phyloP scores from a whole-genome alignment of 2,797 vertebrate species.

The Hippoglossus hippoglossus region DNA sequence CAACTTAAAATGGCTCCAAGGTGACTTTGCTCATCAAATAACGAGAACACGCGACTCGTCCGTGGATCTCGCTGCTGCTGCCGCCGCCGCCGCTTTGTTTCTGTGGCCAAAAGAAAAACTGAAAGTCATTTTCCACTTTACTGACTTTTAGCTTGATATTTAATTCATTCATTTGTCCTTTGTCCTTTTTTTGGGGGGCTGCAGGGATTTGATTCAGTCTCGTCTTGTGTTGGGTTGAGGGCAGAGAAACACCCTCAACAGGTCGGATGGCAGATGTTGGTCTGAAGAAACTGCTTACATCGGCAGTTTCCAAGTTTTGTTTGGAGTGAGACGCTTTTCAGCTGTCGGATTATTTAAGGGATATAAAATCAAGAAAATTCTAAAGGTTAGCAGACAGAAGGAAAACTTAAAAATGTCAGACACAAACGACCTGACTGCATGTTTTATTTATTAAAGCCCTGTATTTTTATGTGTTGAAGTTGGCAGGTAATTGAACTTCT shows the following conservation, averaged over 20 bases:
- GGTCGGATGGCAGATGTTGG: neutral
- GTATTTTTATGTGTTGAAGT: neutral
- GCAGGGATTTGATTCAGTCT: conserved; percentile 4
- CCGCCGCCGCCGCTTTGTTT: conserved; percentile 6
- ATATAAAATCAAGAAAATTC: no score
- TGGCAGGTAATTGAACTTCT: neutral
- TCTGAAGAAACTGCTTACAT: no score
- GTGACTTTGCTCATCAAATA: conserved; percentile 46
- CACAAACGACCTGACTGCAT: no score
- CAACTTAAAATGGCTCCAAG: conserved; percentile 34
- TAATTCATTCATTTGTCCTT: neutral
- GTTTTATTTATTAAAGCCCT: neutral
- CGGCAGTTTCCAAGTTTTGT: no score
- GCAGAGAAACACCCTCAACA: neutral
- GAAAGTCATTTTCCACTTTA: conserved; percentile 12
- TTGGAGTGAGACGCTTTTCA: no score
- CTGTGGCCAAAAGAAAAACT: conserved; percentile 4
- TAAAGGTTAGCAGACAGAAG: neutral
- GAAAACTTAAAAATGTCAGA: neutral
- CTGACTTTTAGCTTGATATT: conserved; percentile 12
- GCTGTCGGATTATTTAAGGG: no score
- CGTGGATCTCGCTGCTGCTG: neutral
- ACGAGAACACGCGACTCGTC: neutral
- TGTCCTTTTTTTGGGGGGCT: conserved; percentile 11
- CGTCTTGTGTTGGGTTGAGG: neutral